Evolutionary conservation across 2,113 vertebrate species (phyloP), one percentile per base, ranked within the genome.

Genomic region (Synodontis membranacea): DNA sequence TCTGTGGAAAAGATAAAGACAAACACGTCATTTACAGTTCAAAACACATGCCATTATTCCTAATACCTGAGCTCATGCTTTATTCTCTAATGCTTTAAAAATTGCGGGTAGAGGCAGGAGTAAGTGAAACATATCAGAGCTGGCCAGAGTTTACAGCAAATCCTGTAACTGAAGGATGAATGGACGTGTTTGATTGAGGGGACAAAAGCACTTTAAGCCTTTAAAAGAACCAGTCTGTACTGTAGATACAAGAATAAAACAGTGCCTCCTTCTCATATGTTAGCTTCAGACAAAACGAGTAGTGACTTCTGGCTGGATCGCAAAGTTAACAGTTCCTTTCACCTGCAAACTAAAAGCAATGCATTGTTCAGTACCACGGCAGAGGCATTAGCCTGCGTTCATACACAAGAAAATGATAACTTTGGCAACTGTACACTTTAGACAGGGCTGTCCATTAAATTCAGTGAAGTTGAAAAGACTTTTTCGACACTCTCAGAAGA

Each of bases 221-320:
- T 88, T 80, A 52, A 54, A 48, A 46, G 34, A 64, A 34, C 75
- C 84, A 52, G 58, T 85, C 78, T 85, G 28, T 62, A 31, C 52
- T 42, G 78, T 28, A 56, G 58, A 85, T 50, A 79, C 17, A 19
- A 79, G 7, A 34, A 37, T 50, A 62, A 66, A 62, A 48, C 39
- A 25, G 31, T 28, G 83, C 8, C 25, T 84, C 21, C 6, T 50
- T 25, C 3, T 15, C 14, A 25, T 68, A 39, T 17, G 1, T 15
- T 66, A 25, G 44, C 17, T 39, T 54, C 37, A 74, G 42, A 62
- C 56, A 25, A 15, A 54, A 23, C 42, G 8, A 56, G 42, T 66
- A 58, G 23, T 19, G 46, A 48, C 37, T 34, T 78, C 44, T 5
- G 44, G 5, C 60, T 50, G 31, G 44, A 31, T 78, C 34, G 34